Evolutionary conservation across 35 echinoderm and acorn worm species (phyloP).

Genomic region (Holothuria glaberrima): DNA sequence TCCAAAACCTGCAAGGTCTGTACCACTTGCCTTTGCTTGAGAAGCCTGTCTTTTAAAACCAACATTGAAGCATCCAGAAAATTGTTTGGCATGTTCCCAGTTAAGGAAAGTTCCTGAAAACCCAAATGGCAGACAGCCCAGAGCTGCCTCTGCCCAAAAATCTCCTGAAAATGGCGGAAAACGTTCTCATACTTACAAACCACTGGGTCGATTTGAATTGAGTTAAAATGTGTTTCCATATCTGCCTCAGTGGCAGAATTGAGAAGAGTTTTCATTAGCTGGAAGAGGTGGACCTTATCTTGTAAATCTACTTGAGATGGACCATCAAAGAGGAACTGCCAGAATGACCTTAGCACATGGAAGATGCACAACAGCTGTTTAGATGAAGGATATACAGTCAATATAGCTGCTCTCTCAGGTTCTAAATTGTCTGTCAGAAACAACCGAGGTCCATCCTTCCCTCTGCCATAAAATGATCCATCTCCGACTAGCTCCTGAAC

Average conservation of each 20-base stretch:
- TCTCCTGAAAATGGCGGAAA: constrained; percentile 7
- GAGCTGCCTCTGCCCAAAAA: neutral
- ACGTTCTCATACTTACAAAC: constrained; percentile 13
- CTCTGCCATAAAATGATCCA: constrained; percentile 39
- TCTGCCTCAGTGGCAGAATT: neutral
- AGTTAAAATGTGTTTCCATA: neutral
- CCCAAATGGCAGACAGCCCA: constrained; percentile 26
- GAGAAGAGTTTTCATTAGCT: constrained; percentile 37
- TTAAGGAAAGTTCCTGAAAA: neutral
- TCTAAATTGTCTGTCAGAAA: constrained; percentile 54
- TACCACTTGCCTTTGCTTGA: neutral
- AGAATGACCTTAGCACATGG: constrained; percentile 48
- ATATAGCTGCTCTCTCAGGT: constrained; percentile 33
- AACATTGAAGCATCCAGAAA: constrained; percentile 24
- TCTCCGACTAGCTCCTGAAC: neutral
- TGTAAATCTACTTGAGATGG: neutral
- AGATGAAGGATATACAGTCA: constrained; percentile 13
- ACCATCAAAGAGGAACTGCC: constrained; percentile 40
- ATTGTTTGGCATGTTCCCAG: constrained; percentile 5
- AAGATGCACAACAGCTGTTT: constrained; percentile 24
- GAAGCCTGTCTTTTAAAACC: constrained; percentile 38
- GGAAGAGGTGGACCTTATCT: constrained; percentile 20
- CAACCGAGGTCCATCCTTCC: constrained; percentile 20
- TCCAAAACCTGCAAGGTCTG: constrained; percentile 32
- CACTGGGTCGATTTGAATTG: neutral